These are phyloP conservation scores for Sterrhoptilus dennistouni DNA, from an alignment of 2,113 vertebrate genomes.

Conservation along the genomic window DNA sequence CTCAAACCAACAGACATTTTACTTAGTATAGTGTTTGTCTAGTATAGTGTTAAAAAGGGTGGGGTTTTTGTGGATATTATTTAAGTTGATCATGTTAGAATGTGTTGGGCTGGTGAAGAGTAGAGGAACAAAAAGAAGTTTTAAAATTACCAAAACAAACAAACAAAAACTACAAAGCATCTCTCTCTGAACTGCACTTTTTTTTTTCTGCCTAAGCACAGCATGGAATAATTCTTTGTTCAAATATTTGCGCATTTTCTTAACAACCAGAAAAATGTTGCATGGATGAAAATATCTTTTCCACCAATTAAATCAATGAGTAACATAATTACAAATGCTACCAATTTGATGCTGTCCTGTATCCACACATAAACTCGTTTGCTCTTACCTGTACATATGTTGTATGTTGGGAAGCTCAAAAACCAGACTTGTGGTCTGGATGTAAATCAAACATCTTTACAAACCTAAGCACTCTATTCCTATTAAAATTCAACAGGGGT, in stretches of 20 bases:
- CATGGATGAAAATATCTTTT: neutral
- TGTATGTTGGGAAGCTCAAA: neutral
- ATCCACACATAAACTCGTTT: neutral
- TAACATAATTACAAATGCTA: neutral
- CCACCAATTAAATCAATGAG: neutral
- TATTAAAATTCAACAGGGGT: neutral
- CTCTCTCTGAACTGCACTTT: neutral
- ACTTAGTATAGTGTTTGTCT: neutral
- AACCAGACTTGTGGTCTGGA: neutral
- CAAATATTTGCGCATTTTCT: neutral
- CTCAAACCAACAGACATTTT: neutral
- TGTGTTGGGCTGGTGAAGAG: neutral
- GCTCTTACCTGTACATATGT: neutral
- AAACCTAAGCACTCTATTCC: neutral
- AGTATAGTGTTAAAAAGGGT: neutral
- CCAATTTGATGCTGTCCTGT: neutral
- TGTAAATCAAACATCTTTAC: slow-evolving; percentile 1
- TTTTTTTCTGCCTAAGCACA: neutral
- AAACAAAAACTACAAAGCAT: neutral
- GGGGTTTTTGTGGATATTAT: rapidly evolving
- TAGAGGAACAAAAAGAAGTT: neutral
- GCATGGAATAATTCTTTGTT: neutral
- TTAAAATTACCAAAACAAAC: neutral
- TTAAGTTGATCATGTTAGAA: neutral
- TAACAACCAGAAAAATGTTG: neutral